Base-by-base conservation (phyloP, 2,888 invertebrate genomes). In the Troides oblongomaculatus region DNA sequence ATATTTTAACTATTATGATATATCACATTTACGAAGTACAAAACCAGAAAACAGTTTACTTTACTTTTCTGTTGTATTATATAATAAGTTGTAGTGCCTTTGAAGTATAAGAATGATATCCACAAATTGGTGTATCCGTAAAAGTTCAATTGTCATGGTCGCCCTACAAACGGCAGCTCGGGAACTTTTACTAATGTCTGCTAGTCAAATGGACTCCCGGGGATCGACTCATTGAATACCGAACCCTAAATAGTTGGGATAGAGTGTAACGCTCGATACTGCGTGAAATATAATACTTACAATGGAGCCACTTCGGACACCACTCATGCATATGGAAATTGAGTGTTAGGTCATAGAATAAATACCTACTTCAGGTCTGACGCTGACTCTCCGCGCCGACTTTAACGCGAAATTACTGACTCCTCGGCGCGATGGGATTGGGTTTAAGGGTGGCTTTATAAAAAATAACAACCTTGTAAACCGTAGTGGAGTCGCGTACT, bases 191-290 rank as follows among this genome's bases (percentile, higher is more conserved):
- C 90, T 91, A 91, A 92, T 92, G 88, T 86, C 87, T 84, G 83
- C 88, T 89, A 92, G 91, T 90, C 91, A 92, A 91, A 92, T 91
- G 90, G 90, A 89, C 90, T 88, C 89, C 85, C 80, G 89, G 85
- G 89, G 78, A 77, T 81, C 77, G 72, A 73, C 74, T 75, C 82
- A 79, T 79, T 76, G 81, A 79, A 92, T 86, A 87, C 83, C 77
- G 78, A 76, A 77, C 86, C 81, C 79, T 89, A 85, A 73, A 71
- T 71, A 76, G 74, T 72, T 65, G 77, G 71, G 64, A 80, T 83
- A 88, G 77, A 79, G 88, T 79, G 72, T 78, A 84, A 77, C 83
- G 79, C 84, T 75, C 78, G 75, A 79, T 81, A 78, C 74, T 64
- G 39, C 71, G 70, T 64, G 71, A 71, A 74, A 74, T 66, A 75